Evolutionary conservation across 2,113 vertebrate species (phyloP).

Genomic region (Calyptommatus sinebrachiatus): DNA sequence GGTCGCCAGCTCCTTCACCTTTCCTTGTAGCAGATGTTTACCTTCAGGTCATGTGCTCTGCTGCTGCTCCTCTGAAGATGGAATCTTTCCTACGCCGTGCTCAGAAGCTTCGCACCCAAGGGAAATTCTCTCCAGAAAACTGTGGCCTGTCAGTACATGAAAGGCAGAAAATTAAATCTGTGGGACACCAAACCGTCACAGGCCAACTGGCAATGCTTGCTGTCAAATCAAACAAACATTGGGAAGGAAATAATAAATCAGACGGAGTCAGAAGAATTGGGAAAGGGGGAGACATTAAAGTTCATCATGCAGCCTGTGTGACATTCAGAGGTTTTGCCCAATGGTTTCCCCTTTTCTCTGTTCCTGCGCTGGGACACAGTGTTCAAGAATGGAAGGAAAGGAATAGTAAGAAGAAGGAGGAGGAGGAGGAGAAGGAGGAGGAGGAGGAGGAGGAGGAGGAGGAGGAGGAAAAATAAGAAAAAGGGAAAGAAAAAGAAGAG

Average conservation of each 20-base stretch:
- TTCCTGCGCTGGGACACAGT: background rate
- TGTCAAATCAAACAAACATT: background rate
- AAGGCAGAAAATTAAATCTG: background rate
- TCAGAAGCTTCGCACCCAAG: background rate
- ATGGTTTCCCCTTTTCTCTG: background rate
- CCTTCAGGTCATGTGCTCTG: background rate
- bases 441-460: too few relatives aligned
- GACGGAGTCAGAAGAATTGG: background rate
- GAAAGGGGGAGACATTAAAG: background rate
- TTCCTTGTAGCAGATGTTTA: slow-evolving; percentile 15
- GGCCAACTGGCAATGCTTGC: background rate
- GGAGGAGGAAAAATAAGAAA: too few relatives aligned
- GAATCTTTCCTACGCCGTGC: background rate
- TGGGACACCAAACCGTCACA: background rate
- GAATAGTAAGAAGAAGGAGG: too few relatives aligned
- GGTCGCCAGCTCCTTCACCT: slow-evolving; percentile 7
- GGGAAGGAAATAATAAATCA: slow-evolving; percentile 9
- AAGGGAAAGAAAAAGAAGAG: too few relatives aligned
- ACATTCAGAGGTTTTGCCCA: background rate
- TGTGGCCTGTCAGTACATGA: background rate
- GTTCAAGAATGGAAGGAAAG: too few relatives aligned
- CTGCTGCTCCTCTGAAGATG: background rate
- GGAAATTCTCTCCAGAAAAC: background rate
- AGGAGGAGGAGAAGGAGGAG: too few relatives aligned
- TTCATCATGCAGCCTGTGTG: background rate